Evolutionary conservation across 2,113 vertebrate genomes (phyloP), one percentile per base, ranked within the genome.

Genomic region (Regulus satrapa): DNA sequence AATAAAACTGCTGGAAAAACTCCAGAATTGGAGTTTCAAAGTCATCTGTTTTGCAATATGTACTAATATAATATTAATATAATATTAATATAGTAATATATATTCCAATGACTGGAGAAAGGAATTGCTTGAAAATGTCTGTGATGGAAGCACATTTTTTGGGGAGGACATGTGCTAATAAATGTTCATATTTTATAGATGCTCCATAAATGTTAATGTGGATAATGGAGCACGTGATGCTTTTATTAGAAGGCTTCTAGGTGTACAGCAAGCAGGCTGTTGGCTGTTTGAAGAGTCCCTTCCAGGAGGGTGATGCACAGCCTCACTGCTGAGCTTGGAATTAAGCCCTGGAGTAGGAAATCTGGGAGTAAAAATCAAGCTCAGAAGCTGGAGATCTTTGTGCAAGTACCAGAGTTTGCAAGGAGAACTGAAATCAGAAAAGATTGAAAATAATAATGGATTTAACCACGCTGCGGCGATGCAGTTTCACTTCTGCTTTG

Each of bases 381-480:
- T 32, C 66, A 26, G 49, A 43, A 82, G 14, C 26, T 5, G 2
- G 36, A 58, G n/a, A 6, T n/a, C 31, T 34, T 28, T 25, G 52
- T 76, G 52, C 17, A 16, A 43, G 63, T 17, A 2, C 68, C 2
- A 0, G 59, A 25, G 21, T 40, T 79, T 29, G 45, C 56, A n/a
- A 61, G 74, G n/a, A 63, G 85, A 88, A 92, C 48, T 4, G 21
- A 85, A 76, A 92, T 48, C 81, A 71, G 56, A 45, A 46, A 67
- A 77, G 29, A 29, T 3, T 32, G 29, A 58, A 66, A 80, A 81
- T 29, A 67, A 46, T 32, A 2, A 6, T 0, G 3, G 63, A 41
- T 73, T 66, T 91, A 61, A 68, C 25, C 55, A 40, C 5, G 0
- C 67, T 18, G 45, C 1, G 0, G 5, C 1, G 0, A 3, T 36